Evolutionary conservation across 2,113 vertebrate genomes (phyloP).

Genomic region (Ptilorrhoa leucosticta): DNA sequence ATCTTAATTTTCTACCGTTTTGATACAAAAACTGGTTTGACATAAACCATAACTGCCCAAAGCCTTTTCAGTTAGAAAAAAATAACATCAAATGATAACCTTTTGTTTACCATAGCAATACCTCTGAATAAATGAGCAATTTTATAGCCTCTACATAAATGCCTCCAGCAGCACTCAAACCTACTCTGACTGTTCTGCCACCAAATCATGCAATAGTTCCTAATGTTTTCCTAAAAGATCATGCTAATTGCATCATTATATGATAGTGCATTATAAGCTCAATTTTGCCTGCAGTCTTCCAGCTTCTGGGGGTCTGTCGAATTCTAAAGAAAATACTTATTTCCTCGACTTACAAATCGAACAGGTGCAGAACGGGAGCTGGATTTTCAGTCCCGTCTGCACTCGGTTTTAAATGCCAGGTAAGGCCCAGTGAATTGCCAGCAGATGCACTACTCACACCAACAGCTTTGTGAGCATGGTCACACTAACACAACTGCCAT

Average conservation of each 20-base stretch:
- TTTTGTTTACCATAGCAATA: neutral
- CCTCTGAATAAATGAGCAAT: neutral
- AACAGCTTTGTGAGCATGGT: accelerated
- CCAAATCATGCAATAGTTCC: neutral
- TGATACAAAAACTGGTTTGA: neutral
- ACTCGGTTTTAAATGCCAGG: accelerated
- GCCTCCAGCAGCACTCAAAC: neutral
- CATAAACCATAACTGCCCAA: neutral
- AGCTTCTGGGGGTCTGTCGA: neutral
- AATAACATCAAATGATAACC: neutral
- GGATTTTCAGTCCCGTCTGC: accelerated
- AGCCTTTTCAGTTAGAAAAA: neutral
- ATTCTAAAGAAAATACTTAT: neutral
- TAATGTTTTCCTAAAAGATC: neutral
- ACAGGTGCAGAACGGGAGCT: neutral
- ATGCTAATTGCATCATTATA: neutral
- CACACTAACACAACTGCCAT: neutral
- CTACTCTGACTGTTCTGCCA: neutral
- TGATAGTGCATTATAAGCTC: neutral
- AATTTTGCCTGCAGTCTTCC: neutral
- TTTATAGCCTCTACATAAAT: neutral
- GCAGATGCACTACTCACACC: neutral
- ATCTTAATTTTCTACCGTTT: neutral
- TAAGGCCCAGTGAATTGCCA: neutral
- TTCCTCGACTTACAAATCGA: neutral